Conservation (phyloP, 2,113 vertebrate species). For the Pitta sordida region DNA sequence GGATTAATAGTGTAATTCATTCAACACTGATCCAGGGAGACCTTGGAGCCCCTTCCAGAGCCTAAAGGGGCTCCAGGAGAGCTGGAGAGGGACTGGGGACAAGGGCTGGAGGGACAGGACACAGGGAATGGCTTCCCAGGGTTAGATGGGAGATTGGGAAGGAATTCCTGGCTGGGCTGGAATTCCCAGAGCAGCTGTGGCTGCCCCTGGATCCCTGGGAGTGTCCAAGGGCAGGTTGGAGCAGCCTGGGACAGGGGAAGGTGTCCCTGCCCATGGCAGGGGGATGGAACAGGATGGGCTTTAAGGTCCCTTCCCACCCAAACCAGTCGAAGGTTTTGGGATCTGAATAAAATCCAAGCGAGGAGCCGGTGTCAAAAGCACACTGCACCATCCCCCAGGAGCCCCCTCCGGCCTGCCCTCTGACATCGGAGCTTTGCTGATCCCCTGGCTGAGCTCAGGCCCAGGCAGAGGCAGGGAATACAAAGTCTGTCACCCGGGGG, state of each 20-base stretch:
- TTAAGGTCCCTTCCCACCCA: neutral
- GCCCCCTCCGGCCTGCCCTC: neutral
- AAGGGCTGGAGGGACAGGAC: neutral
- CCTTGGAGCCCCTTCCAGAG: neutral
- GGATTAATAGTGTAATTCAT: neutral
- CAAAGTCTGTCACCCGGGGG: neutral
- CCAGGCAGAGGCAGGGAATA: neutral
- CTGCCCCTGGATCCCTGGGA: neutral
- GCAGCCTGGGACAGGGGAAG: neutral
- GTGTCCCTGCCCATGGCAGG: neutral
- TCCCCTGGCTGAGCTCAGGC: neutral
- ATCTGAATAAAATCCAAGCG: neutral
- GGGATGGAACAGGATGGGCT: neutral
- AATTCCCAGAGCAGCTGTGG: neutral
- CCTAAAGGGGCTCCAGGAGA: neutral
- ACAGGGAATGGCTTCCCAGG: neutral
- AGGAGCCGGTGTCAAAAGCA: neutral
- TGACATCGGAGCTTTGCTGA: neutral
- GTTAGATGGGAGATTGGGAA: rapidly evolving
- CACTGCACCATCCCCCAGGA: neutral
- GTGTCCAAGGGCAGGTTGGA: neutral
- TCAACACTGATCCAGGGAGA: neutral
- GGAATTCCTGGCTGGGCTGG: neutral
- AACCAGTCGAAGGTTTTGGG: neutral
- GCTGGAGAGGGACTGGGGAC: neutral